These are phyloP conservation scores for Prorops nasuta DNA, from an alignment of 1,140 invertebrate genomes.

Conservation along the genomic window DNA sequence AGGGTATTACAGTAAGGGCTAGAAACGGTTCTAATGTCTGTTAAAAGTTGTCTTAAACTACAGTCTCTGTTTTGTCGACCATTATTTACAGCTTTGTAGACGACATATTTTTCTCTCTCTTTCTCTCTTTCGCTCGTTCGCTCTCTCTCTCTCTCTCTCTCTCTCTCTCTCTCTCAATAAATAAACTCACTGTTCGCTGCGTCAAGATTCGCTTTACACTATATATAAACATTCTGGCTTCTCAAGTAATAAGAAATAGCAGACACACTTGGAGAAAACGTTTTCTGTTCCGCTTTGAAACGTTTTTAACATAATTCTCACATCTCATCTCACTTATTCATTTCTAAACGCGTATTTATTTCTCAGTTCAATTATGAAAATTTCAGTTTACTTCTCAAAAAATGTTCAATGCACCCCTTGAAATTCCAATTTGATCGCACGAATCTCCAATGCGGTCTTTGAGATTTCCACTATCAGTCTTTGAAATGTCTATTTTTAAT, in stretches of 20 bases:
- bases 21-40: slow-evolving; percentile 47
- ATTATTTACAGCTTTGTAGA: slow-evolving; percentile 24
- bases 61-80: slow-evolving; percentile 42
- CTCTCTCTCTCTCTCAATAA: no score
- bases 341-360: slow-evolving; percentile 20
- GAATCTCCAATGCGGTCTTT: no score
- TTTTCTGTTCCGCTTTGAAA: slow-evolving; percentile 23
- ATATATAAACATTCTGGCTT: slow-evolving; percentile 44
- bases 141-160: no score
- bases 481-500: no score
- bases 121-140: no score
- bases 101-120: slow-evolving; percentile 16
- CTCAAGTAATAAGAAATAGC: slow-evolving; percentile 36
- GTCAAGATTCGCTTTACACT: slow-evolving; percentile 3
- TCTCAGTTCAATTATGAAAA: no score
- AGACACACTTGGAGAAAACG: slow-evolving; percentile 33
- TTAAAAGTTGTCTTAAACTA: slow-evolving; percentile 55
- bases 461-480: no score
- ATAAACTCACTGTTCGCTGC: slow-evolving; percentile 15
- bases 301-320: slow-evolving; percentile 17
- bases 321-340: slow-evolving; percentile 23
- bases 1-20: slow-evolving; percentile 17
- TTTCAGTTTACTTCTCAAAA: no score
- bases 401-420: no score
- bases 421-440: no score